Evolutionary conservation across 1,140 invertebrate species (phyloP), one percentile per base, ranked within the genome.

Genomic region (Dendrolimus kikuchii): DNA sequence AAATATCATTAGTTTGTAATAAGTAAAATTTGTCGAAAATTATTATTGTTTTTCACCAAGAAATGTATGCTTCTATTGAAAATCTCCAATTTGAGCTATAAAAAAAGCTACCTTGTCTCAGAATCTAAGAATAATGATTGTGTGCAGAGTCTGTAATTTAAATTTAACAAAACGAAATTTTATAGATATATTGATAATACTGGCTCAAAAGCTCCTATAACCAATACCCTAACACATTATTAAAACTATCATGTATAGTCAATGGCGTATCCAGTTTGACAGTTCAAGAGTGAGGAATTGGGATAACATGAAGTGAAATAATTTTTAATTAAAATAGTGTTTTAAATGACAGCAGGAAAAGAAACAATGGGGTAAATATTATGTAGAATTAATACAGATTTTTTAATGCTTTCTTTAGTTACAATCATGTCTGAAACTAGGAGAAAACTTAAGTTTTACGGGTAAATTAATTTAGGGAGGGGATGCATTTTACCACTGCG

Each of bases 281-380:
- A 87, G 81, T 77, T 87, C 59, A 76, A 63, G 68, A 74, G 67
- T 74, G 72, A 71, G 74, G 74, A 78, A 74, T 80, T 71, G n/a
- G 71, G 66, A 70, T 80, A 86, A 81, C 84, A 86, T 86, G 83
- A 83, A 81, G 77, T 81, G 76, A 65, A 75, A 71, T 65, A 77
- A 23, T 71, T 81, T 78, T 81, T 68, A 66, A 49, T 70, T 72
- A 71, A 73, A 81, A 77, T 68, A 62, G 76, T 77, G 74, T 79
- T 85, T 23, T 89, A 89, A 89, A 91, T 91, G 90, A 90, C 90
- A 78, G 89, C 88, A 76, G 89, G 89, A 84, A 90, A 90, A 83
- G 90, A 90, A 84, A 88, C 89, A 52, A 90, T 90, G 89, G 89
- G 89, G 90, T 91, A 75, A 87, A 85, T 85, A 63, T 51, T 45